Percentiles rank a stretch among this genome's conserved stretches.
phyloP scores from a whole-genome alignment of 2,113 vertebrate genomes.

The Pterocles burchelli region DNA sequence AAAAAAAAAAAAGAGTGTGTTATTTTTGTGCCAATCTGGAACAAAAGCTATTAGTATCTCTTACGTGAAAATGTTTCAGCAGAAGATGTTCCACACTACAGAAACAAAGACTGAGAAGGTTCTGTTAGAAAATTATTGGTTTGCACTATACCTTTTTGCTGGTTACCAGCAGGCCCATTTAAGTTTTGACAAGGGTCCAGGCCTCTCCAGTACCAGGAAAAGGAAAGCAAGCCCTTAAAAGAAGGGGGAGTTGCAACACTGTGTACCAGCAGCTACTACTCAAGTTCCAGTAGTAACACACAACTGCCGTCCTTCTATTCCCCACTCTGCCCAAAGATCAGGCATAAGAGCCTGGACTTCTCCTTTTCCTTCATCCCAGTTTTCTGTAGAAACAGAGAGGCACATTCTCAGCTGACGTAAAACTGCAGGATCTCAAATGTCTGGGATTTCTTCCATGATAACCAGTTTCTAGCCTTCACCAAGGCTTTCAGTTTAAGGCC shows the following conservation, averaged over 20 bases:
- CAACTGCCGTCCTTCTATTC: background rate
- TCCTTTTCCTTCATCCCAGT: background rate
- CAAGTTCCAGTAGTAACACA: background rate
- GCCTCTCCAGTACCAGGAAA: background rate
- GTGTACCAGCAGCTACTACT: background rate
- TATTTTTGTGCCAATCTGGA: background rate
- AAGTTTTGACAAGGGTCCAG: background rate
- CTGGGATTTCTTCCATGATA: background rate
- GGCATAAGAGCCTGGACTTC: background rate
- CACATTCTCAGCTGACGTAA: rapidly evolving
- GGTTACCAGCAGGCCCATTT: background rate
- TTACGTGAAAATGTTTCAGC: background rate
- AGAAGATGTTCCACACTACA: background rate
- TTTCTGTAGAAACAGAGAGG: background rate
- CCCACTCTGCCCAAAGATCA: background rate
- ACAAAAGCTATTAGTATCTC: background rate
- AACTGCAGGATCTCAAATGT: background rate
- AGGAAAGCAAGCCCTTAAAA: background rate
- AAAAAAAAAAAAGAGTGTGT: background rate
- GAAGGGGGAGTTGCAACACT: background rate
- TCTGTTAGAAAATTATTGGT: background rate
- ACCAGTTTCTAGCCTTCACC: background rate
- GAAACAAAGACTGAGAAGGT: background rate
- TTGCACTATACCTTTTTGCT: background rate
- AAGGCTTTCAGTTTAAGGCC: background rate